These are phyloP conservation scores for Sthenelais limicola DNA, from an alignment of 2,888 invertebrate species.

Conservation along the genomic window DNA sequence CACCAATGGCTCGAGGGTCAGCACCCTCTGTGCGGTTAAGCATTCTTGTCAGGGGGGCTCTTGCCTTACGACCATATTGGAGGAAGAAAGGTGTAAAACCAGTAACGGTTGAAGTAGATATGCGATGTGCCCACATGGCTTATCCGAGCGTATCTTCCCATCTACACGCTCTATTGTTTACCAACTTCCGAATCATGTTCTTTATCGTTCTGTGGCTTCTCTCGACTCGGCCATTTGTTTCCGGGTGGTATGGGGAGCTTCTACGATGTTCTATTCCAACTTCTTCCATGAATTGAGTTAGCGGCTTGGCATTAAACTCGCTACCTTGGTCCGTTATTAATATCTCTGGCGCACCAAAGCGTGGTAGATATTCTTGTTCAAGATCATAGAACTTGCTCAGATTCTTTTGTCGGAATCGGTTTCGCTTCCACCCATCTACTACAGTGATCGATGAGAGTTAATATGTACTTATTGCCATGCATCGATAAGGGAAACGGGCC, in stretches of 20 bases:
- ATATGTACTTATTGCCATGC: constrained; percentile 13
- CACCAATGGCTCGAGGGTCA: too few species aligned
- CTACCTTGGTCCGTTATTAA: constrained; percentile 27
- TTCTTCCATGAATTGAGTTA: background rate
- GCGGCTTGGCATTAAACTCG: background rate
- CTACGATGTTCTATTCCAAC: constrained; percentile 15
- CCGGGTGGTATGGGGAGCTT: constrained; percentile 6
- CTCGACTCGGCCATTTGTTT: constrained; percentile 17
- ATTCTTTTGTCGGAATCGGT: constrained; percentile 10
- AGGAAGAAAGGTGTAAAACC: constrained; percentile 31
- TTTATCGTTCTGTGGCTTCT: constrained; percentile 18
- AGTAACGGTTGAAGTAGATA: background rate
- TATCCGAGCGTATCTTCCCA: constrained; percentile 17
- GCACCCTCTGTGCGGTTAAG: too few species aligned
- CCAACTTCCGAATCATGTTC: constrained; percentile 17
- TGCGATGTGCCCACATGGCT: constrained; percentile 7
- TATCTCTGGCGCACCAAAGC: background rate
- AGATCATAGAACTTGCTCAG: constrained; percentile 4
- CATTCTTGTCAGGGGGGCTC: too few species aligned
- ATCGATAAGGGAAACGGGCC: constrained; percentile 13
- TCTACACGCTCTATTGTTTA: background rate
- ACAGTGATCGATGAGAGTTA: constrained; percentile 27
- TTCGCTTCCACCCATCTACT: constrained; percentile 35
- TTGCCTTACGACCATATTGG: too few species aligned
- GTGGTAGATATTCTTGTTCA: constrained; percentile 7